phyloP scores from a whole-genome alignment of 2,113 vertebrate species.

The Gymnorhina tibicen region DNA sequence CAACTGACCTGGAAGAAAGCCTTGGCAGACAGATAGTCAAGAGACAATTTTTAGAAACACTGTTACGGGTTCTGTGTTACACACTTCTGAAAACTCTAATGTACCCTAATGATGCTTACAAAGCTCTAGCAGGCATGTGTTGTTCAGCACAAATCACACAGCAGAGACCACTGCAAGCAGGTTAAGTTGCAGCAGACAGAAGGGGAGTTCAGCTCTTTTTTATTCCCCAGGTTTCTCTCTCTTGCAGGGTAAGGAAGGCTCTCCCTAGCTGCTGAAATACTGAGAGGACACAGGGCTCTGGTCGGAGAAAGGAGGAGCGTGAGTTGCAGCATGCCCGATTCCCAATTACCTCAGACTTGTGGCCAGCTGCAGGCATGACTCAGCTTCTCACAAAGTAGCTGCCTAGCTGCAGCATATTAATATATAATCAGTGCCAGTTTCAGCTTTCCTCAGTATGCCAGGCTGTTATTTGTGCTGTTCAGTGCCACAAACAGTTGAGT shows the following conservation, averaged over 20 bases:
- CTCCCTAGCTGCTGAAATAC: neutral
- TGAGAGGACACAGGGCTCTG: neutral
- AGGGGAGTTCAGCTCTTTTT: neutral
- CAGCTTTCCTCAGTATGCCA: neutral
- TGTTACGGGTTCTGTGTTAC: neutral
- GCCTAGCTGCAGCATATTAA: neutral
- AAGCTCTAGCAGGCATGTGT: fast-evolving
- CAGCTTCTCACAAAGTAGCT: neutral
- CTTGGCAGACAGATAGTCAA: neutral
- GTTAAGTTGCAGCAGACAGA: neutral
- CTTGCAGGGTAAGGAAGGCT: neutral
- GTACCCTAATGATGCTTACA: neutral
- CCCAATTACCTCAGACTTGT: neutral
- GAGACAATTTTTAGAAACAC: neutral
- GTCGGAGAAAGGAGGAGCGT: neutral
- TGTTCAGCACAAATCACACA: neutral
- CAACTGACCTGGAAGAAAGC: neutral
- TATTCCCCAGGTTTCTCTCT: neutral
- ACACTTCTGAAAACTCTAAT: neutral
- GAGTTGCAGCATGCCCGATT: neutral
- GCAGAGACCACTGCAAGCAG: neutral
- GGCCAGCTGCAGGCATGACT: constrained; percentile 7
- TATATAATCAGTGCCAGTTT: neutral
- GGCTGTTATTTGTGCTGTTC: neutral
- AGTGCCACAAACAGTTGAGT: neutral